Conservation (phyloP, 2,797 vertebrate species). For the Melanotaenia parkinsoni region DNA sequence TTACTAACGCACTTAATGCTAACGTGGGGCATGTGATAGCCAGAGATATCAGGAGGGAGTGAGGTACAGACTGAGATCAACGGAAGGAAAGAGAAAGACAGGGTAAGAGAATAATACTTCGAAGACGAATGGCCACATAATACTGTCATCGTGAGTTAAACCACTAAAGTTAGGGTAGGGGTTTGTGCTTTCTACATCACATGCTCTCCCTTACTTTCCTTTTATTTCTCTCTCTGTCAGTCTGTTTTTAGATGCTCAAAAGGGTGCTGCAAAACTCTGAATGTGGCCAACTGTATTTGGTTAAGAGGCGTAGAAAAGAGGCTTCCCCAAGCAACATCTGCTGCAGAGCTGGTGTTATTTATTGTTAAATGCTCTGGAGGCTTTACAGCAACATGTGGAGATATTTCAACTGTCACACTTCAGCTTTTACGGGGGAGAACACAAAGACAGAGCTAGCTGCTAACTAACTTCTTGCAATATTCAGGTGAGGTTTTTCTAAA, state of each 20-base stretch:
- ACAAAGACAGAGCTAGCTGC: conserved; percentile 36
- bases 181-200: conserved; percentile 59
- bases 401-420: conserved; percentile 77
- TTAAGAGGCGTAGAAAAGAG: conserved; percentile 73
- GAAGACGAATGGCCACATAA: conserved; percentile 79
- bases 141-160: conserved; percentile 79
- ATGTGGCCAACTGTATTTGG: conserved; percentile 69
- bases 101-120: conserved; percentile 67
- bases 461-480: conserved; percentile 13
- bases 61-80: conserved; percentile 46
- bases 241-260: conserved; percentile 40
- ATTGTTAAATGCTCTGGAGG: conserved; percentile 73
- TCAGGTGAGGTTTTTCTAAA: conserved; percentile 27
- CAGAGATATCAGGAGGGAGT: conserved; percentile 57
- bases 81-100: conserved; percentile 47
- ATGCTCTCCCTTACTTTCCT: conserved; percentile 45
- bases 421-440: conserved; percentile 56
- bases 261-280: conserved; percentile 49
- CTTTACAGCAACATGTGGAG: conserved; percentile 74
- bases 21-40: conserved; percentile 51
- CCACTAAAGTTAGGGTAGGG: conserved; percentile 62
- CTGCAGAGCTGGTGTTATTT: conserved; percentile 75
- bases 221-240: conserved; percentile 18
- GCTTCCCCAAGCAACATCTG: conserved; percentile 74
- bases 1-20: conserved; percentile 75